phyloP scores from a whole-genome alignment of 2,113 vertebrate species.

The Scomber colias region DNA sequence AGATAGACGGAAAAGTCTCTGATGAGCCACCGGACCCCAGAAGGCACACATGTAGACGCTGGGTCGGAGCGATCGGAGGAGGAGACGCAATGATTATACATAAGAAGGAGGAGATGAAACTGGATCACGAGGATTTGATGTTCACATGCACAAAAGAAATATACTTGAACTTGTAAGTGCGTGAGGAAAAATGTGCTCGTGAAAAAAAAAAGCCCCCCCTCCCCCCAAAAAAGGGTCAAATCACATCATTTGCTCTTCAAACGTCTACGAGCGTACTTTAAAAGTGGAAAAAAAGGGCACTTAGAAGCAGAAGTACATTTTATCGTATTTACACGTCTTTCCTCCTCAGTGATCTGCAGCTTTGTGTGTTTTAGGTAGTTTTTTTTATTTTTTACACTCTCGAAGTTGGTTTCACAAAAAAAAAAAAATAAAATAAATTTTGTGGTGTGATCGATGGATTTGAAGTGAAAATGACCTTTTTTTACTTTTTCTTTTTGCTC shows the following conservation, averaged over 20 bases:
- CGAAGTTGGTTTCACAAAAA: slow-evolving; percentile 29
- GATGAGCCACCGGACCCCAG: slow-evolving; percentile 43
- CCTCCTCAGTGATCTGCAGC: slow-evolving; percentile 26
- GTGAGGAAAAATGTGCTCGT: neutral
- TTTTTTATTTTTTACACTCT: slow-evolving; percentile 39
- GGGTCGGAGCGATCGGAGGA: slow-evolving; percentile 7
- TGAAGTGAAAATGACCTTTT: slow-evolving; percentile 55
- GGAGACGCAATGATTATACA: slow-evolving; percentile 14
- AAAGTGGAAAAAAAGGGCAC: slow-evolving; percentile 44
- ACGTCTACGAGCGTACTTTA: slow-evolving; percentile 4
- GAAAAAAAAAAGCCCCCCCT: neutral
- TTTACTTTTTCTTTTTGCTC: slow-evolving; percentile 30
- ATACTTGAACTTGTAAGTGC: slow-evolving; percentile 15
- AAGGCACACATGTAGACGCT: slow-evolving; percentile 75
- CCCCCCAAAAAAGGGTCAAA: neutral
- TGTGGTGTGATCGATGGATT: slow-evolving; percentile 37
- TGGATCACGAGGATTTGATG: neutral
- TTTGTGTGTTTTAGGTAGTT: slow-evolving; percentile 55
- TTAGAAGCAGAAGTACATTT: slow-evolving; percentile 40
- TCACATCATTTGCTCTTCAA: slow-evolving; percentile 19
- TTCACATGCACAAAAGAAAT: neutral
- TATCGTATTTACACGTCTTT: slow-evolving; percentile 33
- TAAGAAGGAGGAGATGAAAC: neutral
- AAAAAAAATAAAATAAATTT: slow-evolving; percentile 2
- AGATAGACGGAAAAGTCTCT: slow-evolving; percentile 9